Base-by-base conservation (phyloP, 2,888 invertebrate genomes). In the Pelosia muscerda region DNA sequence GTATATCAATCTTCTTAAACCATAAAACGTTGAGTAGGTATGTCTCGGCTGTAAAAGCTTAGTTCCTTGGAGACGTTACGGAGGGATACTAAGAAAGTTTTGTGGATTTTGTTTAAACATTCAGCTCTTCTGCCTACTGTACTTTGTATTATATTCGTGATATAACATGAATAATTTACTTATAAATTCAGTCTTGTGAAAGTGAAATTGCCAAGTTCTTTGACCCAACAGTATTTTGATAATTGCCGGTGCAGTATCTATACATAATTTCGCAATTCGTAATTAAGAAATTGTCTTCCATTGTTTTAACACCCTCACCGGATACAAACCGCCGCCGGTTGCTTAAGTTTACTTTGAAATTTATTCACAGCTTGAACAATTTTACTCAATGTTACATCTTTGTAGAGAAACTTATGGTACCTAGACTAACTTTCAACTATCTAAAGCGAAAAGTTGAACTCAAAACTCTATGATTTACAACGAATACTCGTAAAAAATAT, bases 41-140 rank as follows among this genome's bases (percentile, higher is more conserved):
- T 42, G 71, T 76, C 70, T 72, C 69, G 73, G 78, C 69, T 74
- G 68, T 79, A 78, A 76, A 79, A 74, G 56, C 42, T 60, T 72
- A 68, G 71, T 76, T 66, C 54, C 63, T 70, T 62, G 62, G 74
- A 74, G 78, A 77, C 71, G 63, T 38, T 62, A 63, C 67, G 54
- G 60, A 63, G 61, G 58, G 67, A 56, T 70, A 69, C 71, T 63
- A 57, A 66, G 72, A 77, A 76, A 78, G 68, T 76, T 78, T 71
- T 38, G 66, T 74, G 66, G 64, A 74, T 74, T 71, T 77, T 69
- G 74, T 77, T 71, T 26, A 54, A 72, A 67, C 69, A 70, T 72
- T 67, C 42, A 65, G 58, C 55, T 70, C 63, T 74, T 65, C 66
- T 65, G 42, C 28, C 61, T 67, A 34, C 72, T 2, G 59, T 57